Conservation (phyloP, 2,113 vertebrate species). For the Siniperca knerii region DNA sequence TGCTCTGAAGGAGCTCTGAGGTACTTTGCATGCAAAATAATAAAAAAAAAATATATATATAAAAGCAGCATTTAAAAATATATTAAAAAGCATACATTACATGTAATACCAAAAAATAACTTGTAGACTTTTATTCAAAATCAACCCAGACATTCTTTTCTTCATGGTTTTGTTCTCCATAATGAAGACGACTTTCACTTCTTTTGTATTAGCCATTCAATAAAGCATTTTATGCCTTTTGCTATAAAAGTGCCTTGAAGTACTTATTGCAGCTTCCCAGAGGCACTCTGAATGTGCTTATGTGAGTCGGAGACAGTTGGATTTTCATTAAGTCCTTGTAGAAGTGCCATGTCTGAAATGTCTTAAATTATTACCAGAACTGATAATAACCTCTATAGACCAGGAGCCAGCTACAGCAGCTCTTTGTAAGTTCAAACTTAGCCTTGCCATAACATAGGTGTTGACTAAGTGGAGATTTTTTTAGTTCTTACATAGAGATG, state of each 20-base stretch:
- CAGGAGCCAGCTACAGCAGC: not conserved
- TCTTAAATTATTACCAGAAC: not conserved
- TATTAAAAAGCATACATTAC: conserved; percentile 2
- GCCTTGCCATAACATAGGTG: too few relatives aligned
- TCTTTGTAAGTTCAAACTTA: not conserved
- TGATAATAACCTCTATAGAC: not conserved
- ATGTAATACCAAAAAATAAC: conserved; percentile 1
- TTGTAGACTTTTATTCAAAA: conserved; percentile 14
- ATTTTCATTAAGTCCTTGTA: conserved; percentile 15
- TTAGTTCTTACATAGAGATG: not conserved
- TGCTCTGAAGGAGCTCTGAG: not conserved
- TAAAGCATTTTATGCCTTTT: conserved; percentile 14
- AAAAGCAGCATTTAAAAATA: not conserved
- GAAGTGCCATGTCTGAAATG: conserved; percentile 7
- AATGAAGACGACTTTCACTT: not conserved
- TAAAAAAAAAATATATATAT: not conserved
- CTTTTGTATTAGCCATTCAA: conserved; percentile 8
- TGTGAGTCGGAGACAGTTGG: not conserved
- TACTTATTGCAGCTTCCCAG: conserved; percentile 19
- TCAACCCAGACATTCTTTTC: not conserved
- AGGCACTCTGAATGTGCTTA: conserved; percentile 16
- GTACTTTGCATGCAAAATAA: conserved; percentile 16
- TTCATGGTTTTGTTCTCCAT: not conserved
- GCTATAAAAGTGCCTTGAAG: conserved; percentile 17
- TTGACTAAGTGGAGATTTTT: not conserved